Percentiles rank a stretch among this genome's conserved stretches.
These are phyloP conservation scores for Nylanderia fulva DNA, from an alignment of 1,140 invertebrate genomes.

Conservation along the genomic window DNA sequence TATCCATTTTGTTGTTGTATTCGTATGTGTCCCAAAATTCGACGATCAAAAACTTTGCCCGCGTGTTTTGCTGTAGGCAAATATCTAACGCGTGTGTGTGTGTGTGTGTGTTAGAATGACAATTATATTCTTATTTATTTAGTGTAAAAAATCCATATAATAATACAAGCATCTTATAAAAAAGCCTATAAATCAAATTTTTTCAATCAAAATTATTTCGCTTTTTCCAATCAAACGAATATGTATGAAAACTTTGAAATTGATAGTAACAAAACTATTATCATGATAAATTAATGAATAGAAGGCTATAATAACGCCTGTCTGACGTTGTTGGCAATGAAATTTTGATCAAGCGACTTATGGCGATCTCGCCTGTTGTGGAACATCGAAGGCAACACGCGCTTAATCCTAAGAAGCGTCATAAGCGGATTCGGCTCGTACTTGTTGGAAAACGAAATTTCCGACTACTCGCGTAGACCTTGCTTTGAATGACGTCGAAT, in stretches of 20 bases:
- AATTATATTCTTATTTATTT: too few species aligned
- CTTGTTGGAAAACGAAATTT: conserved; percentile 64
- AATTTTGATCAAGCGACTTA: conserved; percentile 70
- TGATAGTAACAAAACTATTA: conserved; percentile 26
- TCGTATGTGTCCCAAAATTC: not conserved
- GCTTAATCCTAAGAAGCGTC: conserved; percentile 71
- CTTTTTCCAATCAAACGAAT: conserved; percentile 3
- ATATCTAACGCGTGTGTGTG: not conserved
- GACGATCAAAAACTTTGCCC: not conserved
- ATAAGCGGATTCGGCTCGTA: conserved; percentile 68
- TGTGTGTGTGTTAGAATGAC: too few species aligned
- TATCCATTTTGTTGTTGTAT: not conserved
- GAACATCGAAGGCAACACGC: conserved; percentile 62
- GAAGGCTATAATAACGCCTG: not conserved
- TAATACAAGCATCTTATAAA: not conserved
- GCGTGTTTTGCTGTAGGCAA: not conserved
- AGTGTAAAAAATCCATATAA: not conserved
- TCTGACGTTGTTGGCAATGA: conserved; percentile 54
- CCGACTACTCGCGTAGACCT: conserved; percentile 2
- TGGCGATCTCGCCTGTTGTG: conserved; percentile 40
- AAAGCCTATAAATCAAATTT: not conserved
- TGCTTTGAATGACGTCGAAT: not conserved
- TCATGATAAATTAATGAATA: conserved; percentile 53
- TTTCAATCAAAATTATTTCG: not conserved
- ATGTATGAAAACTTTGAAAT: conserved; percentile 67